Base-by-base conservation (phyloP, 2,888 invertebrate genomes). In the Nomada fucata region DNA sequence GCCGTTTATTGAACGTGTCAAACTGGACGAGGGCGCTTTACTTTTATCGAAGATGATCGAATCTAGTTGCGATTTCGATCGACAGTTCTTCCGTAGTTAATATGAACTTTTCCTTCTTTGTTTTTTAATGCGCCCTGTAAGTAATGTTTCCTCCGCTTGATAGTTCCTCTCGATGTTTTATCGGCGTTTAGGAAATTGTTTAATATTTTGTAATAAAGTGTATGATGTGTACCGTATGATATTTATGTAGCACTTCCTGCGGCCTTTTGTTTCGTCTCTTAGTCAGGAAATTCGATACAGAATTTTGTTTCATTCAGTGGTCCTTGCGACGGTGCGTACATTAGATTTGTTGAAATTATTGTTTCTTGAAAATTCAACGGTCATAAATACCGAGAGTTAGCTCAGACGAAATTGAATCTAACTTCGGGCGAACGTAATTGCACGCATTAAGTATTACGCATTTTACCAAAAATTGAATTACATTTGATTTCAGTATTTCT, bases 1-100 rank as follows among this genome's bases (percentile, higher is more conserved):
- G 65, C 55, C 57, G 29, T 60, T 79, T 68, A 81, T 79, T 74
- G 81, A 60, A 77, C 72, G 36, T 50, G 70, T 76, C 79, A 70
- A 76, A 70, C 68, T 64, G 36, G 64, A 68, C 69, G 42, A 13
- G 52, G 44, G 29, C 65, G 60, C 59, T 75, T 50, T 63, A 63
- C 70, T 76, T 44, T 55, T 18, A 42, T 63, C 50, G 55, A 11
- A n/a, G 65, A 60, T 52, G 53, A 71, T 80, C 63, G 64, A 44
- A 64, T 67, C 52, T 23, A 26, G 18, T 26, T 2, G 69, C 50
- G 59, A 73, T 42, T 70, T 71, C 18, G 65, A 65, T 70, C 76
- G 50, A 67, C 23, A 50, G 9, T 63, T 63, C 47, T 20, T 60
- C 13, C 42, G 55, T 23, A 13, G 2, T 18, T 26, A 18, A 68